A percentile compares a stretch with the other conserved stretches of the same genome.
Evolutionary conservation across 2,113 vertebrate species (phyloP).

Genomic region (Chaenocephalus aceratus): DNA sequence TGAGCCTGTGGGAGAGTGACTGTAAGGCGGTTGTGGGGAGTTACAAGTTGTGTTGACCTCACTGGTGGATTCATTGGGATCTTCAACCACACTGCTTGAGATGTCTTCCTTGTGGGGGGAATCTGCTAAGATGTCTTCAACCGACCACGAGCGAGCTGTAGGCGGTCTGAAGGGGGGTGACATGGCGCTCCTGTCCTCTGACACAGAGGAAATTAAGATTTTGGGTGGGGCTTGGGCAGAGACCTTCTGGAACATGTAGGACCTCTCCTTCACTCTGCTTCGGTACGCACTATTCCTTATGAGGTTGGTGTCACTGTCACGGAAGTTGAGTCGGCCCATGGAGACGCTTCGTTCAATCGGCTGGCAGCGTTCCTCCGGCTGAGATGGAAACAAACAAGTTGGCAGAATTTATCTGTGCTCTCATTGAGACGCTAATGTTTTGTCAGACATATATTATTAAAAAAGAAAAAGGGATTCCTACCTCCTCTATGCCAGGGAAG

Average conservation of each 20-base stretch:
- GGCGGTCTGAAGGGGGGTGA: slow-evolving; percentile 28
- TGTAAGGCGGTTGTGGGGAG: slow-evolving; percentile 65
- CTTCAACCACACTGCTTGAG: background rate
- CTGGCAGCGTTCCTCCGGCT: slow-evolving; percentile 68
- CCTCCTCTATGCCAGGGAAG: slow-evolving; percentile 92
- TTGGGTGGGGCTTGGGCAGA: slow-evolving; percentile 85
- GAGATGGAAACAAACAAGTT: slow-evolving; percentile 1
- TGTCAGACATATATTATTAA: no score
- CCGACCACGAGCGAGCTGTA: slow-evolving; percentile 70
- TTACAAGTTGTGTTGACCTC: slow-evolving; percentile 41
- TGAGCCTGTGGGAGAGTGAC: slow-evolving; percentile 69
- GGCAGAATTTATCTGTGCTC: background rate
- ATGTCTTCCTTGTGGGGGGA: slow-evolving; percentile 39
- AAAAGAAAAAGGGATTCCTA: slow-evolving; percentile 66
- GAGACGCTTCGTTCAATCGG: slow-evolving; percentile 75
- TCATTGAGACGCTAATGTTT: background rate
- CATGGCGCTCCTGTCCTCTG: slow-evolving; percentile 64
- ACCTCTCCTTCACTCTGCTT: slow-evolving; percentile 80
- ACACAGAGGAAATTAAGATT: slow-evolving; percentile 85
- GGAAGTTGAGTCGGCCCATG: slow-evolving; percentile 66
- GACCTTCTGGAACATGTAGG: slow-evolving; percentile 83
- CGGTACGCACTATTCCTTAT: slow-evolving; percentile 70
- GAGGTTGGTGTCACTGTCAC: slow-evolving; percentile 49
- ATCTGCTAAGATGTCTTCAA: slow-evolving; percentile 68
- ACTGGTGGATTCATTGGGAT: slow-evolving; percentile 35